These are phyloP conservation scores for Lasioglossum marginatum DNA, from an alignment of 2,888 invertebrate species.

Conservation along the genomic window DNA sequence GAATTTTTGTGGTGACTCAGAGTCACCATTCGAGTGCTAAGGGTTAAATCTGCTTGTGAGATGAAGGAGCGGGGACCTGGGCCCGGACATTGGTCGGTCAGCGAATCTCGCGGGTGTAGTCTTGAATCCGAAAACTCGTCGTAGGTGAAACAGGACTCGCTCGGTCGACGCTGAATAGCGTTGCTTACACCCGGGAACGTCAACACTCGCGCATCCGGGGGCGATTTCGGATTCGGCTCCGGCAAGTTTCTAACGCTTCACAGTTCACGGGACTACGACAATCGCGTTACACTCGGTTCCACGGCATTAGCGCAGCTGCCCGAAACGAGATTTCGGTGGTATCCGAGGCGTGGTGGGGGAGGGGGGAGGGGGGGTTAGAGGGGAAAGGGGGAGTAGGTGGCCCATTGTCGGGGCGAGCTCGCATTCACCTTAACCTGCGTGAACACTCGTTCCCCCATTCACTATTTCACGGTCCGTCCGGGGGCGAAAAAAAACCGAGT, in stretches of 20 bases:
- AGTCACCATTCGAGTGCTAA: no score
- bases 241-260: constrained; percentile 55
- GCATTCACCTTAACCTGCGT: constrained; percentile 67
- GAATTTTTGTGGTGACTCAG: no score
- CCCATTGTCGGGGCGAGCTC: constrained; percentile 57
- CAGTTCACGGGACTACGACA: constrained; percentile 63
- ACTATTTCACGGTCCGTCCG: constrained; percentile 69
- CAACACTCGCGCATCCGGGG: constrained; percentile 56
- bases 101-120: neutral
- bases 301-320: constrained; percentile 62
- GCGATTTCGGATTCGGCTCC: constrained; percentile 46
- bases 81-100: neutral
- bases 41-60: neutral
- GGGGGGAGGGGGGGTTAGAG: constrained; percentile 2
- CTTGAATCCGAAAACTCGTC: constrained; percentile 24
- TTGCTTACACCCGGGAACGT: constrained; percentile 39
- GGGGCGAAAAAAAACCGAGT: constrained; percentile 47
- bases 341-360: neutral
- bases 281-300: constrained; percentile 62
- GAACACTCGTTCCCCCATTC: constrained; percentile 55
- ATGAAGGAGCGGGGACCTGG: neutral
- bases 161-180: constrained; percentile 31
- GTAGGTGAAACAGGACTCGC: constrained; percentile 40
- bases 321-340: constrained; percentile 64
- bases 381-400: constrained; percentile 55